phyloP scores from a whole-genome alignment of 2,888 invertebrate genomes.

The Pyrochroa serraticornis region DNA sequence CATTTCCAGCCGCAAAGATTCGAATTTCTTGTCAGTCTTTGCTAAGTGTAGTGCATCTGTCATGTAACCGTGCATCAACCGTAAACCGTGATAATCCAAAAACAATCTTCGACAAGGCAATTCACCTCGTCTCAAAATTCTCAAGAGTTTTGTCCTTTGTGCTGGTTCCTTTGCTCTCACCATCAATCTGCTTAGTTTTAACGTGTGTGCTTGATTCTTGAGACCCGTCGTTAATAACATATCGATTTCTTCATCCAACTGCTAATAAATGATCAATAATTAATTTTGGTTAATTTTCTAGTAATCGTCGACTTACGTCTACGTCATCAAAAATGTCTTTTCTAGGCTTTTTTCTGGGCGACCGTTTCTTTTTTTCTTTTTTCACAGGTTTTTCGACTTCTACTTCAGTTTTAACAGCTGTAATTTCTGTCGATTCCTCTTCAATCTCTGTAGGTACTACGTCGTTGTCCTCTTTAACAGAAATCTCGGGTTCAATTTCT shows the following conservation, averaged over 20 bases:
- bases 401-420: slow-evolving; percentile 27
- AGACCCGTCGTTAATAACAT: slow-evolving; percentile 78
- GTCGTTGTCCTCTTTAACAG: slow-evolving; percentile 47
- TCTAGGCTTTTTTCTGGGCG: slow-evolving; percentile 51
- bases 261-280: slow-evolving; percentile 40
- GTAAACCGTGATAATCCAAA: slow-evolving; percentile 90
- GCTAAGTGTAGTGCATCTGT: slow-evolving; percentile 67
- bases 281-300: slow-evolving; percentile 20
- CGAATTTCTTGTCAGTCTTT: slow-evolving; percentile 48
- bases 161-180: slow-evolving; percentile 85
- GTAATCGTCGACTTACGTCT: slow-evolving; percentile 57
- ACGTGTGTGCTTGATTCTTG: slow-evolving; percentile 87
- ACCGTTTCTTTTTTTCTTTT: slow-evolving; percentile 45
- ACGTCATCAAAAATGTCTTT: slow-evolving; percentile 68
- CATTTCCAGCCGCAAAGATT: slow-evolving; percentile 66
- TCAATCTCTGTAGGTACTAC: slow-evolving; percentile 44
- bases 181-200: slow-evolving; percentile 88
- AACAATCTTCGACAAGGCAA: slow-evolving; percentile 85
- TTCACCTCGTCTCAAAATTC: slow-evolving; percentile 79
- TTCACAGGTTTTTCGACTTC: slow-evolving; percentile 46
- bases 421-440: slow-evolving; percentile 3
- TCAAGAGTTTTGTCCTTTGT: slow-evolving; percentile 76
- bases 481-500: slow-evolving; percentile 31
- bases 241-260: slow-evolving; percentile 90
- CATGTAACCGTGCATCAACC: slow-evolving; percentile 93